A percentile compares a stretch with the other conserved stretches of the same genome.
Evolutionary conservation across 2,888 invertebrate species (phyloP).

Genomic region (Oscheius sp.): DNA sequence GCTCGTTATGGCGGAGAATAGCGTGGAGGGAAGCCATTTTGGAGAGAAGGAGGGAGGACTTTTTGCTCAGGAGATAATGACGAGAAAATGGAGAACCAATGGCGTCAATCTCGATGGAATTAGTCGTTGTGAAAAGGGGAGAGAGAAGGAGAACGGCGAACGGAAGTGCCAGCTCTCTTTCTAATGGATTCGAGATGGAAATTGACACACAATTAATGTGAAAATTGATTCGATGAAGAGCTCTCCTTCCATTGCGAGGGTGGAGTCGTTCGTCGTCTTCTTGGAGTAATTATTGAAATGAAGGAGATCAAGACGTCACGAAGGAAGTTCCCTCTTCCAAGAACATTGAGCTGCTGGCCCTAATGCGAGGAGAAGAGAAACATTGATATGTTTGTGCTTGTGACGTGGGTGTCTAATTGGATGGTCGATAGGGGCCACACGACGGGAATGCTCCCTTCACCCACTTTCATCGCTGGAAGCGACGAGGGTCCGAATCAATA

Average conservation of each 20-base stretch:
- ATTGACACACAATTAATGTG: too few relatives aligned
- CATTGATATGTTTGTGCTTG: constrained; percentile 11
- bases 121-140: not conserved
- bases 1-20: constrained; percentile 11
- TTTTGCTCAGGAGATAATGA: constrained; percentile 24
- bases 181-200: not conserved
- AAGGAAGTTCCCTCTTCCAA: too few relatives aligned
- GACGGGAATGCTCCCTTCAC: constrained; percentile 11
- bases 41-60: constrained; percentile 11
- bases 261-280: too few relatives aligned
- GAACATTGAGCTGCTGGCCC: too few relatives aligned
- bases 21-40: constrained; percentile 25
- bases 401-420: constrained; percentile 27
- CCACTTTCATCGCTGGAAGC: constrained; percentile 19
- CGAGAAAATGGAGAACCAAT: not conserved
- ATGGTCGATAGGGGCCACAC: constrained; percentile 20
- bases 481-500: constrained; percentile 11
- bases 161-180: not conserved
- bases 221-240: too few relatives aligned
- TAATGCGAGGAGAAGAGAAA: not conserved
- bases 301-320: too few relatives aligned
- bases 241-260: too few relatives aligned
- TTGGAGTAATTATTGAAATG: too few relatives aligned
- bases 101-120: constrained; percentile 20
- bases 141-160: not conserved